Conservation (phyloP, 2,797 vertebrate species). For the Echeneis naucrates region DNA sequence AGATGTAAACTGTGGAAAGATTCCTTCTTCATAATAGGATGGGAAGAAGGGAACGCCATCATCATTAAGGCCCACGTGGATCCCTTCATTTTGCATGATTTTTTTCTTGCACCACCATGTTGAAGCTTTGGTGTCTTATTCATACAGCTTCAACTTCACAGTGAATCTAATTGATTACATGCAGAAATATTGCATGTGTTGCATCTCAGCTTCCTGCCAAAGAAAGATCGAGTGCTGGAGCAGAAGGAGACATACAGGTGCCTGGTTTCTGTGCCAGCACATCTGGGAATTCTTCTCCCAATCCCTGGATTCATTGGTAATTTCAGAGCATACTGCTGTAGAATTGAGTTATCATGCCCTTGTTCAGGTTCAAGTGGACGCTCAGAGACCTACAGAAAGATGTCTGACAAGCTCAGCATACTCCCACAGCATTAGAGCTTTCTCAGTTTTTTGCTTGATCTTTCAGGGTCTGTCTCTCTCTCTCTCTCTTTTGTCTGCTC, state of each 20-base stretch:
- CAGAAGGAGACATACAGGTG: constrained; percentile 32
- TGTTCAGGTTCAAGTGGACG: constrained; percentile 51
- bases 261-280: constrained; percentile 49
- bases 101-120: constrained; percentile 12
- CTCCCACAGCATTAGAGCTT: constrained; percentile 25
- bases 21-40: constrained; percentile 32
- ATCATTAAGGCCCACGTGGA: constrained; percentile 3
- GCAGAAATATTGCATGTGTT: neutral
- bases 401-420: constrained; percentile 46
- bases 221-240: constrained; percentile 20
- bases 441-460: constrained; percentile 37
- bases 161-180: neutral
- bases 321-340: constrained; percentile 38
- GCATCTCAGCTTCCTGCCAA: neutral
- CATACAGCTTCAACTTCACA: neutral
- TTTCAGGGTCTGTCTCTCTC: constrained; percentile 12
- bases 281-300: constrained; percentile 62
- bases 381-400: constrained; percentile 23
- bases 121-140: constrained; percentile 1
- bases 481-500: constrained; percentile 1
- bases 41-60: constrained; percentile 21
- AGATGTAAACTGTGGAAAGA: constrained; percentile 63
- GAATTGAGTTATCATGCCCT: constrained; percentile 58
- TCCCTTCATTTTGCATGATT: constrained; percentile 7
- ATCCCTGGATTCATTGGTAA: constrained; percentile 56